phyloP scores from a whole-genome alignment of 2,888 invertebrate genomes.

The Teleiodes luculella region DNA sequence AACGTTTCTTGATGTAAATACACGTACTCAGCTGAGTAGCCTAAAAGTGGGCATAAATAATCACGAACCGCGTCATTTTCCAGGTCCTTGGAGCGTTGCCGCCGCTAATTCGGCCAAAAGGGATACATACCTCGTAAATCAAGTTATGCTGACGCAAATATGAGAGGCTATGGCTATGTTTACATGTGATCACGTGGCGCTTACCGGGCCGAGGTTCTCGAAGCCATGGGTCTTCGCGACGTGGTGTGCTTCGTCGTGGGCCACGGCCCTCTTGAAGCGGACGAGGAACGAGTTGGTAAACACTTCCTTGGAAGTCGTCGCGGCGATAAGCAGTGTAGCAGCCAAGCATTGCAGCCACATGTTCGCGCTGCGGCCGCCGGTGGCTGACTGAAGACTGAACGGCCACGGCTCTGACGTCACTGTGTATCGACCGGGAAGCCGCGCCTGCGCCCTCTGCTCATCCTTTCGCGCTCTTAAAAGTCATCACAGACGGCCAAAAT shows the following conservation, averaged over 20 bases:
- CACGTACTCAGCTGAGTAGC: not conserved
- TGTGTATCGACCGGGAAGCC: constrained; percentile 58
- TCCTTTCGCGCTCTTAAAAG: constrained; percentile 25
- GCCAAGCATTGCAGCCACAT: constrained; percentile 73
- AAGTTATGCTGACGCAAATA: constrained; percentile 30
- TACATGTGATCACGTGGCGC: constrained; percentile 76
- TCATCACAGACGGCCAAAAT: too few relatives aligned
- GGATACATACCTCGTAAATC: constrained; percentile 24
- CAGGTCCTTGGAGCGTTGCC: constrained; percentile 14
- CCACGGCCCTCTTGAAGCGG: constrained; percentile 88
- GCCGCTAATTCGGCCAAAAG: constrained; percentile 17
- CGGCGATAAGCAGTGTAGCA: constrained; percentile 61
- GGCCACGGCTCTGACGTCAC: constrained; percentile 65
- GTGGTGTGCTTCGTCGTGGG: constrained; percentile 85
- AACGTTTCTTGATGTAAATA: not conserved
- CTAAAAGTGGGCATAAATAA: not conserved
- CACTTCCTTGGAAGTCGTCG: constrained; percentile 80
- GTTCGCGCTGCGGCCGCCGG: constrained; percentile 59
- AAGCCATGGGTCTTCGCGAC: constrained; percentile 95
- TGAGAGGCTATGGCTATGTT: constrained; percentile 44
- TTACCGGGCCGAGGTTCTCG: constrained; percentile 95
- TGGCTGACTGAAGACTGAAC: constrained; percentile 75
- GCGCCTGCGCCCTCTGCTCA: constrained; percentile 59
- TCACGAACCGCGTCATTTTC: constrained; percentile 11
- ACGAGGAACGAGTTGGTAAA: constrained; percentile 98